These are phyloP conservation scores for Micropoecilia bifurca DNA, from an alignment of 2,797 vertebrate species.

Conservation along the genomic window DNA sequence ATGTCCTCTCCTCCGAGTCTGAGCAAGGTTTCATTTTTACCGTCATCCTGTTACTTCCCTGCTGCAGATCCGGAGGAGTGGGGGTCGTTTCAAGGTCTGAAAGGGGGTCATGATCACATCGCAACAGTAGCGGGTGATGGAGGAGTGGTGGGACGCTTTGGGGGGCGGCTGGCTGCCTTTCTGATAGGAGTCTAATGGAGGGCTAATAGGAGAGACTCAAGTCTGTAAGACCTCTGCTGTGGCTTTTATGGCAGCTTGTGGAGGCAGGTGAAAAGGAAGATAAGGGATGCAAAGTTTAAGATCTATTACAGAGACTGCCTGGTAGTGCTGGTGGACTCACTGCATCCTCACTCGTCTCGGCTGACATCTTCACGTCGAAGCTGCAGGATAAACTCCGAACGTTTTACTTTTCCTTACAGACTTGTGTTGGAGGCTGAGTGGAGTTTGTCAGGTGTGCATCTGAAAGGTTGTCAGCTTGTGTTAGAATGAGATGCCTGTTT, in stretches of 20 bases:
- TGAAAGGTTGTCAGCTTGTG: slow-evolving; percentile 11
- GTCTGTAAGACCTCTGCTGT: slow-evolving; percentile 45
- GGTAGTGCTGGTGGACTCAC: slow-evolving; percentile 17
- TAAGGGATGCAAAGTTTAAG: slow-evolving; percentile 28
- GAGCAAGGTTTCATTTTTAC: slow-evolving; percentile 58
- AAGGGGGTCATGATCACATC: slow-evolving; percentile 65
- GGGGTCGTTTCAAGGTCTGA: slow-evolving; percentile 39
- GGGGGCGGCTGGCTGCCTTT: slow-evolving; percentile 45
- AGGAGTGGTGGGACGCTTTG: slow-evolving; percentile 16
- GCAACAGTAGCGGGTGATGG: slow-evolving; percentile 44
- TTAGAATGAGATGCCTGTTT: not conserved
- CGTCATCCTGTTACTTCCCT: slow-evolving; percentile 45
- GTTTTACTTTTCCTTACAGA: not conserved
- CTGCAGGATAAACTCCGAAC: not conserved
- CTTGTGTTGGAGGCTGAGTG: not conserved
- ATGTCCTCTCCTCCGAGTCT: slow-evolving; percentile 50
- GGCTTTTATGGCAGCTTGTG: slow-evolving; percentile 59
- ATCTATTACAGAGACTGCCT: slow-evolving; percentile 18
- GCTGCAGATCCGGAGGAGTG: slow-evolving; percentile 43
- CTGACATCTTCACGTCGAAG: not conserved
- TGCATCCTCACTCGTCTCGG: slow-evolving; percentile 11
- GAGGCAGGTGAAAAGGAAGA: slow-evolving; percentile 48
- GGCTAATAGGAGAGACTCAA: slow-evolving; percentile 59
- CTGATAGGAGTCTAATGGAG: slow-evolving; percentile 70
- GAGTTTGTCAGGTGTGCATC: slow-evolving; percentile 9